Percentiles rank a stretch among this genome's conserved stretches.
phyloP scores from a whole-genome alignment of 1,140 invertebrate species.

The Steinernema khuongi region DNA sequence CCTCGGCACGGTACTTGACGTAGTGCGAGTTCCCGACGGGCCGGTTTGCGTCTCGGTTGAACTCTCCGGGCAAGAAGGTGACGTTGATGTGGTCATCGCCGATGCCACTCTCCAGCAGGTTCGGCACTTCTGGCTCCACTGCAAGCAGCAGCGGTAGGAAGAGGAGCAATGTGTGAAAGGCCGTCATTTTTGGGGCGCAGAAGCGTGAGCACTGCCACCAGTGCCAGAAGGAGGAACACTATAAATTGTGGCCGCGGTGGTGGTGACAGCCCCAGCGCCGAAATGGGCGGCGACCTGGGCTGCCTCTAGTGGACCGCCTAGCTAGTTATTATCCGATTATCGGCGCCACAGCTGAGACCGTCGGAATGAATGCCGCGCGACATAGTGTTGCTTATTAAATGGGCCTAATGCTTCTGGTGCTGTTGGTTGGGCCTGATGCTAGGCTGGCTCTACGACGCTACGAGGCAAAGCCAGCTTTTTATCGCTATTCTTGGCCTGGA shows the following conservation, averaged over 20 bases:
- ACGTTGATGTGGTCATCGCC: constrained; percentile 57
- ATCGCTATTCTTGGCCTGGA: too few relatives aligned
- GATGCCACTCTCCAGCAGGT: constrained; percentile 43
- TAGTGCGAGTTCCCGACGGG: constrained; percentile 54
- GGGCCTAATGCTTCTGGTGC: too few relatives aligned
- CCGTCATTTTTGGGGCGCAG: background rate
- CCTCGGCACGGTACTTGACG: constrained; percentile 48
- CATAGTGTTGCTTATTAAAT: too few relatives aligned
- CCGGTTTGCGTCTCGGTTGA: constrained; percentile 36
- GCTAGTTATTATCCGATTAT: constrained; percentile 15
- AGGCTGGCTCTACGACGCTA: too few relatives aligned
- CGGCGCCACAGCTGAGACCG: constrained; percentile 4
- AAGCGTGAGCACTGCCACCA: background rate
- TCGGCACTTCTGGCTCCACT: constrained; percentile 53
- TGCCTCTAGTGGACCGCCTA: background rate
- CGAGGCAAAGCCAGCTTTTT: too few relatives aligned
- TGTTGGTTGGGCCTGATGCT: too few relatives aligned
- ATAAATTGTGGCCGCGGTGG: too few relatives aligned
- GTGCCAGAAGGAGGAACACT: too few relatives aligned
- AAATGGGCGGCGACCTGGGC: background rate
- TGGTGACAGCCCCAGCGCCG: background rate
- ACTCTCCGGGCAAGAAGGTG: constrained; percentile 52
- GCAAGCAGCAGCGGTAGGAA: constrained; percentile 31
- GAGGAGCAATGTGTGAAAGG: constrained; percentile 16
- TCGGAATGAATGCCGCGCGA: background rate